Base-by-base conservation (phyloP, 1,140 invertebrate species). In the Polyergus mexicanus region DNA sequence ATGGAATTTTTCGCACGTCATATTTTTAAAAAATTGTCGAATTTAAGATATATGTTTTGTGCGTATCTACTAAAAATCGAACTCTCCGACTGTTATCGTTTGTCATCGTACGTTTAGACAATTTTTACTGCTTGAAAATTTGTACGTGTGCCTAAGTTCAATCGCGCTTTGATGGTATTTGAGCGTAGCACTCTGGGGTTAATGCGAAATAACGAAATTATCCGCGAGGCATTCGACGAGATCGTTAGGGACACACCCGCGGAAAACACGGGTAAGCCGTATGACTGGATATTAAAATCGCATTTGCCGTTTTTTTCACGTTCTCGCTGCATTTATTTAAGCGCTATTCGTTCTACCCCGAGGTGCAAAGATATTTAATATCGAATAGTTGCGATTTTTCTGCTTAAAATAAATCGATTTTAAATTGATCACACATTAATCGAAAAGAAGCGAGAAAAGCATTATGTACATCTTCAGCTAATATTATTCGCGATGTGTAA, bases 221-320 rank as follows among this genome's bases (percentile, higher is more conserved):
- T 38, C 84, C 84, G 84, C 47, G 78, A 75, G 88, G 60, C 74
- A 58, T 47, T 68, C 72, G 66, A 58, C 54, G 71, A 62, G 78
- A 71, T 90, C 89, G 86, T 90, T 90, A 90, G 41, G 51, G 89
- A 84, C 88, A 90, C 84, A 85, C 86, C 89, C 88, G 86, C 60
- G 74, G 78, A 90, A 88, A 88, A 86, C 38, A 86, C 62, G 74
- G 41, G 41, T 58, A 35, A 47, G 22, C 11, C 80, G 69, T 66
- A 25, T 47, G 78, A 47, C 88, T 90, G 75, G 86, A 85, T 87
- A 92, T 92, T 91, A 92, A 92, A 91, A 89, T 91, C 87, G 76
- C 92, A 92, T 92, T 92, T 91, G 85, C 88, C 80, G 63, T 41
- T 89, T 88, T 88, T 91, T 90, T 80, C 86, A 78, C 56, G 72